These are phyloP conservation scores for Eurytoma adleriae DNA, from an alignment of 2,888 invertebrate genomes.

Conservation along the genomic window DNA sequence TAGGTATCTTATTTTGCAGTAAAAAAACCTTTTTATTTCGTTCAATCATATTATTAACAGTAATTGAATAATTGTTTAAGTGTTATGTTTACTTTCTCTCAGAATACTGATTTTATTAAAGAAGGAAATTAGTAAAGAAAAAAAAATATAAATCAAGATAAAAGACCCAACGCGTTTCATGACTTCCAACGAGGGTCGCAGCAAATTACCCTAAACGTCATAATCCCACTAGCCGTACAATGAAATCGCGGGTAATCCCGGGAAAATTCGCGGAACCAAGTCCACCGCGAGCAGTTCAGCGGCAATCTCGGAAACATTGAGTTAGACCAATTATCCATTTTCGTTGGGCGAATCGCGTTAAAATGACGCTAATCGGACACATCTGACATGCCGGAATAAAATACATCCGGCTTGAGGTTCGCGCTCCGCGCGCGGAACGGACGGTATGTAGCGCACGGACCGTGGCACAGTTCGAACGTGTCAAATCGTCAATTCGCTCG, in stretches of 20 bases:
- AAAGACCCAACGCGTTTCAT: no score
- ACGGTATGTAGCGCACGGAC: slow-evolving; percentile 13
- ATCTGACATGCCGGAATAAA: slow-evolving; percentile 52
- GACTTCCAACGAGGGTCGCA: no score
- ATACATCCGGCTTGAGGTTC: slow-evolving; percentile 53
- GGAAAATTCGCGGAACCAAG: slow-evolving; percentile 10
- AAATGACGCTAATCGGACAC: slow-evolving; percentile 52
- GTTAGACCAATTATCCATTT: slow-evolving; percentile 47
- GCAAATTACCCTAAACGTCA: no score
- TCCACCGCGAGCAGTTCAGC: background rate
- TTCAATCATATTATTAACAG: no score
- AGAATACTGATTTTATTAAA: no score
- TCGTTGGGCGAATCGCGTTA: slow-evolving; percentile 47
- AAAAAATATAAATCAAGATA: no score
- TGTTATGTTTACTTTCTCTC: no score
- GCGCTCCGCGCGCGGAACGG: slow-evolving; percentile 22
- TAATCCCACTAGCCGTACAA: no score
- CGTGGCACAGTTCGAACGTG: slow-evolving; percentile 15
- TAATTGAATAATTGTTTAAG: no score
- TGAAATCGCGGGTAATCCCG: background rate
- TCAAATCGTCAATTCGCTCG: slow-evolving; percentile 11
- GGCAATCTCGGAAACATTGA: slow-evolving; percentile 49
- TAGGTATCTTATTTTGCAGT: no score
- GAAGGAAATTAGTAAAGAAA: no score
- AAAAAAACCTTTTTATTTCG: no score